Base-by-base conservation (phyloP, 2,113 vertebrate species). In the Erinaceus europaeus region DNA sequence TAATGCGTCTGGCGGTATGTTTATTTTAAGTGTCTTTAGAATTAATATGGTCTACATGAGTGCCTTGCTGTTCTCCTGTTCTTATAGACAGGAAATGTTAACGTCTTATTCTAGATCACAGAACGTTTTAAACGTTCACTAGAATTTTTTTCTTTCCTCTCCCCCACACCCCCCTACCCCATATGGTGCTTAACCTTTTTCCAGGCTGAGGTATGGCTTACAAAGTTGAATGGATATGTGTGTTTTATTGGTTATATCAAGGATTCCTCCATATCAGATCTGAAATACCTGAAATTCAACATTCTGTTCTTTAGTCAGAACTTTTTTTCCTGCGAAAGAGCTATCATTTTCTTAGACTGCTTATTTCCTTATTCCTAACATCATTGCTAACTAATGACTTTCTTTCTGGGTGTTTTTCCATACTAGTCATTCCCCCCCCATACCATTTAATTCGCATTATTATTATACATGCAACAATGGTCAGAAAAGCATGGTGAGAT, bases 1-100 rank as follows among this genome's bases (percentile, higher is more conserved):
- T 97, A 99, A 99, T 87, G 98, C 99, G 67, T 99, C 99, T 93
- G 99, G 99, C 96, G 99, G 99, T 99, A 97, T 91, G 97, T 96
- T 93, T 86, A 85, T n/a, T n/a, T n/a, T n/a, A n/a, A 40, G 84
- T 12, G 1, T 74, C 53, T 74, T 59, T 74, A 55, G 72, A 90
- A 86, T 38, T 80, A 76, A 36, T 72, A 21, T 57, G 52, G 17
- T 74, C 85, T 71, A 87, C 6, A 2, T 77, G 67, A 89, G 53
- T 91, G 68, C 32, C n/a, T 78, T 88, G 65, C 79, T 83, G 27
- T 82, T 85, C 32, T 18, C 20, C 14, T 8, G 0, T 90, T 86
- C 27, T 83, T 2, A n/a, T 77, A 38, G 48, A n/a, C 3, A 29
- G 62, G 10, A 80, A 52, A 83, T 53, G n/a, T 52, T 17, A 20